phyloP scores from a whole-genome alignment of 2,113 vertebrate genomes.

The Seriola rivoliana region DNA sequence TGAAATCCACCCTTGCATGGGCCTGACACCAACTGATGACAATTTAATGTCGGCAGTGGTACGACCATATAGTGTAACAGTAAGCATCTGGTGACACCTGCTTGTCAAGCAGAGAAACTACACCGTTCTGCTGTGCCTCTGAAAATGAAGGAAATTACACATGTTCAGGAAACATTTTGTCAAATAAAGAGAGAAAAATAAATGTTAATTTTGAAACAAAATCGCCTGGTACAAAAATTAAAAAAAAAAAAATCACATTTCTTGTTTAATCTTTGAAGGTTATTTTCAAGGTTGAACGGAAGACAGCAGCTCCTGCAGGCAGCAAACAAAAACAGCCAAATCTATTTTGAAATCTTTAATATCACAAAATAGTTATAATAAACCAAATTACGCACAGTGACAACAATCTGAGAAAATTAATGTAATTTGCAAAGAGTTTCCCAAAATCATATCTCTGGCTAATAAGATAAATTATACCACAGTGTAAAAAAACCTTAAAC shows the following conservation, averaged over 20 bases:
- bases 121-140: neutral
- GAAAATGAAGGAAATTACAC: too few species aligned
- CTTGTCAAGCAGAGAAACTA: constrained; percentile 22
- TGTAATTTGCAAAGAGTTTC: constrained; percentile 43
- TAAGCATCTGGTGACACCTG: constrained; percentile 27
- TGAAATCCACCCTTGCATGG: neutral
- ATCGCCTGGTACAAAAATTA: neutral
- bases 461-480: constrained; percentile 45
- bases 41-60: too few species aligned
- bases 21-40: neutral
- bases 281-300: neutral
- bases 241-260: neutral
- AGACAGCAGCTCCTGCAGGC: neutral
- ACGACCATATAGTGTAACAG: too few species aligned
- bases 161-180: too few species aligned
- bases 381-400: constrained; percentile 54
- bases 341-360: constrained; percentile 70
- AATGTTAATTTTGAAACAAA: neutral
- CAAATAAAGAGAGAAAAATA: too few species aligned
- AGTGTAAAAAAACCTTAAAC: constrained; percentile 64
- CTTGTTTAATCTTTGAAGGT: neutral
- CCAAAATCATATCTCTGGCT: constrained; percentile 47
- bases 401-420: constrained; percentile 50
- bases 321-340: constrained; percentile 30
- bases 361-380: constrained; percentile 73